phyloP scores from a whole-genome alignment of 2,797 vertebrate species.

The Characodon lateralis region DNA sequence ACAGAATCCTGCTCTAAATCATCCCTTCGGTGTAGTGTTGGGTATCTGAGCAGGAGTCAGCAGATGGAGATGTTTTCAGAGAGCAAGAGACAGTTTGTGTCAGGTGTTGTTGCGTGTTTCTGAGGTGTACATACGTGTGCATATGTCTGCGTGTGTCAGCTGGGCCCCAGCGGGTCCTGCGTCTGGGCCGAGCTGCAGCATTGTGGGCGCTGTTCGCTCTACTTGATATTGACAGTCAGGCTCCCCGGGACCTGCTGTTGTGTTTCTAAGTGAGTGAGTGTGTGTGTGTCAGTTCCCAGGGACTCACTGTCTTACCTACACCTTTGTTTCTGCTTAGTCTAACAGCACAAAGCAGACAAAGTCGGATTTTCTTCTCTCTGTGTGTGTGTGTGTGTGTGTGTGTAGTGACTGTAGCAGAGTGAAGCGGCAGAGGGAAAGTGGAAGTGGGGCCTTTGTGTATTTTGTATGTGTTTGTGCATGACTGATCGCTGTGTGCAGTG shows the following conservation, averaged over 20 bases:
- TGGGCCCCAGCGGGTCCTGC: constrained; percentile 69
- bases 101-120: constrained; percentile 34
- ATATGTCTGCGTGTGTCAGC: constrained; percentile 59
- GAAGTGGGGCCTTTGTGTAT: constrained; percentile 71
- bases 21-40: neutral
- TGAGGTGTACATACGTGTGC: constrained; percentile 34
- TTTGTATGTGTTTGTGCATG: constrained; percentile 75
- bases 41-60: constrained; percentile 20
- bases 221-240: constrained; percentile 82
- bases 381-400: constrained; percentile 33
- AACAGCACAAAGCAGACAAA: constrained; percentile 75
- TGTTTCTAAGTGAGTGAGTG: constrained; percentile 55
- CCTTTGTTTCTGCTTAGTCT: constrained; percentile 81
- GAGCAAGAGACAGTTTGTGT: constrained; percentile 26
- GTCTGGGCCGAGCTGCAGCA: constrained; percentile 74
- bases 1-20: neutral
- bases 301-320: constrained; percentile 77
- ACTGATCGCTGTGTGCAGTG: constrained; percentile 73
- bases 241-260: constrained; percentile 61
- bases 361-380: constrained; percentile 43
- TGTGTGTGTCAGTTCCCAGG: constrained; percentile 63
- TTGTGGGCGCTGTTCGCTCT: constrained; percentile 77
- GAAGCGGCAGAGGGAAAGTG: constrained; percentile 52
- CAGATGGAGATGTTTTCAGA: constrained; percentile 43
- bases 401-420: constrained; percentile 46